A percentile compares a stretch with the other conserved stretches of the same genome.
Evolutionary conservation across 2,888 invertebrate genomes (phyloP).

Genomic region (Tuta absoluta): DNA sequence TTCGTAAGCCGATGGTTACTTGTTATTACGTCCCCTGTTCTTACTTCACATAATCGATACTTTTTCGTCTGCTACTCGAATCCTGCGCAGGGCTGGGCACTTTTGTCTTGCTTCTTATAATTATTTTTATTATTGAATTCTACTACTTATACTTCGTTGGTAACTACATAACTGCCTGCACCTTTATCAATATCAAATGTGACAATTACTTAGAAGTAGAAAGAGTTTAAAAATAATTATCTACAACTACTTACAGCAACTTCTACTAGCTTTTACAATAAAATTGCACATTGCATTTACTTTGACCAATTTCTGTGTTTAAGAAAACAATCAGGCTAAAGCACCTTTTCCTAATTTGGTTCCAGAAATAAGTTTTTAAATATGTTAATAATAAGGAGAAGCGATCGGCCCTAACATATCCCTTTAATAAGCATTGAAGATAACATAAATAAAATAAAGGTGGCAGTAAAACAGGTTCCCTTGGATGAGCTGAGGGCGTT

Average conservation of each 20-base stretch:
- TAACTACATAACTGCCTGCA: too few species aligned
- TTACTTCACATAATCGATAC: slow-evolving; percentile 59
- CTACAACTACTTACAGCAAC: too few species aligned
- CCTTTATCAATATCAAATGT: too few species aligned
- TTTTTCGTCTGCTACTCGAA: slow-evolving; percentile 42
- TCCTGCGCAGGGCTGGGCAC: slow-evolving; percentile 33
- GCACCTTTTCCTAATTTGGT: not conserved
- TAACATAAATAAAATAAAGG: slow-evolving; percentile 39
- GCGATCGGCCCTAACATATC: slow-evolving; percentile 31
- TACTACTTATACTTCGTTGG: too few species aligned
- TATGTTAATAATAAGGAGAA: not conserved
- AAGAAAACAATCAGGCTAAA: not conserved
- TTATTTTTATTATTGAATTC: too few species aligned
- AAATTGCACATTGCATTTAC: too few species aligned
- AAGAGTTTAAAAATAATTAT: too few species aligned
- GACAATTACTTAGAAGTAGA: too few species aligned
- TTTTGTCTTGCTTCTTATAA: not conserved
- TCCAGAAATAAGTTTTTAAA: not conserved
- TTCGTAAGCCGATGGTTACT: slow-evolving; percentile 59
- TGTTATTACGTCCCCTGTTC: slow-evolving; percentile 59
- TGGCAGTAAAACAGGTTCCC: slow-evolving; percentile 57
- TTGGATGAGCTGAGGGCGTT: slow-evolving; percentile 48
- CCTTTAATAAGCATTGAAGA: slow-evolving; percentile 34
- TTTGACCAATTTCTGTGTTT: not conserved
- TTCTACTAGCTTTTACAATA: too few species aligned